Conservation (phyloP, 1,140 invertebrate genomes). For the Stratiolaelaps scimitus region DNA sequence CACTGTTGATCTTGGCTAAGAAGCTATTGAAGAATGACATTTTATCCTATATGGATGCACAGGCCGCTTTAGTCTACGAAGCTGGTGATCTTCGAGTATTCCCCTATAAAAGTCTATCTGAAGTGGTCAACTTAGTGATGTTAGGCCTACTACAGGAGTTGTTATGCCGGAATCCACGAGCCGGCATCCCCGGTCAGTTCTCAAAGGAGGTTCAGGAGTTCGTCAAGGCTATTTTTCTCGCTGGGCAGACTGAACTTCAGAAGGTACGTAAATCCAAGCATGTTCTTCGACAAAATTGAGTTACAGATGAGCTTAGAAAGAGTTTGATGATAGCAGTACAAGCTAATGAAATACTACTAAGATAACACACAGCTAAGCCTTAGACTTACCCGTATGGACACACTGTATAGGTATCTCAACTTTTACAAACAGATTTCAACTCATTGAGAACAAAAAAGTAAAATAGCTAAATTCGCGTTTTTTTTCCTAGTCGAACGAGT, state of each 20-base stretch:
- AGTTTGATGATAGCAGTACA: too few relatives aligned
- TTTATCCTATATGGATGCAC: conserved; percentile 59
- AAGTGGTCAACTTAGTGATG: conserved; percentile 82
- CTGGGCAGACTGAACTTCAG: conserved; percentile 75
- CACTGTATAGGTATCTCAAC: too few relatives aligned
- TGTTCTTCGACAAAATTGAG: too few relatives aligned
- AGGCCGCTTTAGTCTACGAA: conserved; percentile 57
- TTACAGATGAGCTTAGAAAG: conserved; percentile 35
- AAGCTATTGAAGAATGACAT: conserved; percentile 75
- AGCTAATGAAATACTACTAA: too few relatives aligned
- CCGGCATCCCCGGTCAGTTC: conserved; percentile 71
- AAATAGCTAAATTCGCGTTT: too few relatives aligned
- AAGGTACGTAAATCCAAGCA: conserved; percentile 2
- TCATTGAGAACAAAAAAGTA: too few relatives aligned
- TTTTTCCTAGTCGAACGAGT: too few relatives aligned
- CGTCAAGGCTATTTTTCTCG: conserved; percentile 69
- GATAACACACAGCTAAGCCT: too few relatives aligned
- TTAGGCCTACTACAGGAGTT: conserved; percentile 80
- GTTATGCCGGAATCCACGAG: conserved; percentile 34
- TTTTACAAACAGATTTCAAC: too few relatives aligned
- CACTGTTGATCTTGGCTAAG: conserved; percentile 64
- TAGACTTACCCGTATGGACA: too few relatives aligned
- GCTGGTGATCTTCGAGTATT: conserved; percentile 54
- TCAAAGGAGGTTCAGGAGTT: conserved; percentile 88
- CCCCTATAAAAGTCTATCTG: conserved; percentile 81